Evolutionary conservation across 2,888 invertebrate genomes (phyloP).

Genomic region (Apodemia hepburni): DNA sequence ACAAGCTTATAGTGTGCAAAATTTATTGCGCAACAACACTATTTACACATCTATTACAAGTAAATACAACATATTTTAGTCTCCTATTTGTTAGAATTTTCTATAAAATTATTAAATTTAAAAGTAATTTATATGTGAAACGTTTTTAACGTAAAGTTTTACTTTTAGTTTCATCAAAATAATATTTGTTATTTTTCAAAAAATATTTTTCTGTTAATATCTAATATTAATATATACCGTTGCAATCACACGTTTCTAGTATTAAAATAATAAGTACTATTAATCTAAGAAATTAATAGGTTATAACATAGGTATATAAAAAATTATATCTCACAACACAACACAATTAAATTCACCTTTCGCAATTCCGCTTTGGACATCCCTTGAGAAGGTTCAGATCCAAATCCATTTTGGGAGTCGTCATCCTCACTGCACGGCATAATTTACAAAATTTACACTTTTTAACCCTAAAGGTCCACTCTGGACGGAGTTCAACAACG

Average conservation of each 20-base stretch:
- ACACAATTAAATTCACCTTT: constrained; percentile 70
- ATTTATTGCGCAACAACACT: constrained; percentile 2
- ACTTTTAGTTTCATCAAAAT: too few relatives aligned
- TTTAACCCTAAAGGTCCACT: constrained; percentile 36
- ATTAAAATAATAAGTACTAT: too few relatives aligned
- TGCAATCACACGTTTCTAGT: too few relatives aligned
- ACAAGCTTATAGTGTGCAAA: background rate
- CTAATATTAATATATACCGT: too few relatives aligned
- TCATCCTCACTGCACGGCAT: constrained; percentile 84
- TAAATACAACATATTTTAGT: background rate
- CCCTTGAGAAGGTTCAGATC: constrained; percentile 73
- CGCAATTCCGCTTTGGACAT: constrained; percentile 86
- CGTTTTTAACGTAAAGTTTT: too few relatives aligned
- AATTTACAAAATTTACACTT: constrained; percentile 30
- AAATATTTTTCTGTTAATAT: too few relatives aligned
- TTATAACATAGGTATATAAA: background rate
- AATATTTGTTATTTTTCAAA: too few relatives aligned
- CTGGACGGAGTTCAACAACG: constrained; percentile 40
- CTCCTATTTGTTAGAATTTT: background rate
- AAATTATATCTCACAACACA: constrained; percentile 4
- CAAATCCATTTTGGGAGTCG: constrained; percentile 71
- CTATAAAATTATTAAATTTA: too few relatives aligned
- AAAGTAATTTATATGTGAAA: too few relatives aligned
- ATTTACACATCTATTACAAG: background rate
- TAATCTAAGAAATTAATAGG: background rate